Base-by-base conservation (phyloP, 2,888 invertebrate species). In the Laothoe populi region DNA sequence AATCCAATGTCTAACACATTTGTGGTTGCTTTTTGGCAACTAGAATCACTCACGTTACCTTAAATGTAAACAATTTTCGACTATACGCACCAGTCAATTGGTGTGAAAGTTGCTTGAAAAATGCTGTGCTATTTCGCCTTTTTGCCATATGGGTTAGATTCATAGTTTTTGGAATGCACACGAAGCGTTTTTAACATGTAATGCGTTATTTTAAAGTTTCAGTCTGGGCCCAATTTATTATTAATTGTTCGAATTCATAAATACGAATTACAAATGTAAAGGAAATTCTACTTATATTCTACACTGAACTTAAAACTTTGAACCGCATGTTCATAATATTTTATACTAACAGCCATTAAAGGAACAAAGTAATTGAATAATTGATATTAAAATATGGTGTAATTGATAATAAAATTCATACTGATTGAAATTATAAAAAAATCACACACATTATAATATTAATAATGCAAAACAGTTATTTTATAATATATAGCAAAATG, bases 191-290 rank as follows among this genome's bases (percentile, higher is more conserved):
- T 35, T 35, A 1, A 4, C 23, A 11, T 53, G 53, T 35, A 53
- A 35, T 31, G 53, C 19, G 53, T 26, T 16, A 35, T 35, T n/a
- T 35, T 35, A 53, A 16, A 31, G 31, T 53, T 35, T 35, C 53
- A 53, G 53, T 53, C 31, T 53, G 53, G 53, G 53, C 53, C 31
- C 53, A 31, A 49, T 24, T 49, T 35, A 48, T 48, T 48, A 48
- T 24, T 13, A 24, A 24, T 53, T 53, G 53, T 53, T 53, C 53
- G 35, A 19, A 46, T 46, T 46, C 35, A 53, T 53, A 53, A 53
- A 53, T 53, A 53, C 35, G 35, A 31, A 19, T 53, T 53, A 44
- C 44, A 44, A 53, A 53, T 10, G 31, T 53, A 53, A 35, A 53
- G 31, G 35, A 53, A 53, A 53, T 53, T 31, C 53, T 53, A 53